Base-by-base conservation (phyloP, 2,888 invertebrate genomes). In the Plagodis pulveraria region DNA sequence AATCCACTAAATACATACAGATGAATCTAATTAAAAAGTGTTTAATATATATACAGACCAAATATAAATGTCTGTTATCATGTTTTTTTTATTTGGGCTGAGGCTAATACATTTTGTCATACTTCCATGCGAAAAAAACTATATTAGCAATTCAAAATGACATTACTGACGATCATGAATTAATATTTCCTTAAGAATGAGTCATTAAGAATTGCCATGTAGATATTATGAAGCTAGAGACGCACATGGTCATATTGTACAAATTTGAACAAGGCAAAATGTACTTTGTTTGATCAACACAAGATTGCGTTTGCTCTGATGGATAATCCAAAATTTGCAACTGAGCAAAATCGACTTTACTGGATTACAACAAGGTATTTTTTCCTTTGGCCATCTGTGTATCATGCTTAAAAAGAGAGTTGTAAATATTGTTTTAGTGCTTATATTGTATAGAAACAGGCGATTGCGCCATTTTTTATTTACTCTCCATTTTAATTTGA, bases 381-480 rank as follows among this genome's bases (percentile, higher is more conserved):
- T 40, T 10, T 40, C 10, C 10, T 40, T 40, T 40, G 40, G 10
- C 10, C 10, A 40, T 40, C 6, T 40, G 40, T 40, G 40, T 9
- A 10, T 40, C 8, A 9, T 6, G 22, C 22, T 22, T 57, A 38
- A 58, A 49, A 40, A 45, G 10, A 22, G 12, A 54, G 46, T 6
- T 67, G 65, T 67, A 67, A 50, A 67, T 67, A 67, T 61, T 49
- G 58, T 50, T 58, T 44, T 62, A 64, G 62, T 22, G 50, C 36
- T 7, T 67, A 60, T 63, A 38, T 46, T 54, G 55, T 63, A 65
- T 53, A 63, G 56, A 56, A 52, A 40, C 42, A 55, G 59, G 60
- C 56, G 54, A 54, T 40, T 38, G 38, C 55, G 58, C 61, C 62
- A 58, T 55, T 60, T 60, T 22, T 22, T 22, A 22, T 22, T 22